Base-by-base conservation (phyloP, 2,888 invertebrate species). In the Gisinianus flammeolus region DNA sequence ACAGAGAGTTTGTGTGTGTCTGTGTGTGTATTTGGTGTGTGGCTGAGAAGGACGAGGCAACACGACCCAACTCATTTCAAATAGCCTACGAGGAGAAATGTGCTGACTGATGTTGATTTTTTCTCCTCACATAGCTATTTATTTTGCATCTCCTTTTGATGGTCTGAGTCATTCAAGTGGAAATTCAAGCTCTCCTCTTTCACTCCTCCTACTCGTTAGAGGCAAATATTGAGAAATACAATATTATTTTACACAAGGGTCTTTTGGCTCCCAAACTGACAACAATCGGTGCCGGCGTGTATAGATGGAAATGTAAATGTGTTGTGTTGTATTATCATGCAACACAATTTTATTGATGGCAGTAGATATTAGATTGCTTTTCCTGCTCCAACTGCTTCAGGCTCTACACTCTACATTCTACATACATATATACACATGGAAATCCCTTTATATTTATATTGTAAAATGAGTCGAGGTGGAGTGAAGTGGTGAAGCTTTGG, bases 131-230 rank as follows among this genome's bases (percentile, higher is more conserved):
- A 54, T 56, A 77, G 33, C 73, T 74, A 74, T 74, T 78, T 78
- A 78, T 74, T 78, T 78, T 78, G 74, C 78, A 78, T 74, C 78
- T 78, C 74, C 28, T 62, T 76, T 68, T 76, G 69, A 58, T 24
- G 35, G 30, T 33, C 44, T 77, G 78, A 78, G 68, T 78, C 78
- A 78, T 35, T 78, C 58, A 4, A 58, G 58, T 62, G 58, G 62
- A 73, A 73, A 73, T 62, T 33, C 73, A 62, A 73, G 35, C 44
- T 64, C 56, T 24, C 56, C 56, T n/a, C 16, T 66, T 66, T 26
- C 3, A 8, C 58, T 58, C 58, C 58, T 58, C 58, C 62, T 64
- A 16, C 71, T 71, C 56, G 71, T 71, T 71, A 62, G 52, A 52
- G 44, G 67, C 75, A 75, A 75, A 75, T 75, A 75, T 75, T 75